Evolutionary conservation across 2,113 vertebrate species (phyloP).

Genomic region (Notarius quadriscutis): DNA sequence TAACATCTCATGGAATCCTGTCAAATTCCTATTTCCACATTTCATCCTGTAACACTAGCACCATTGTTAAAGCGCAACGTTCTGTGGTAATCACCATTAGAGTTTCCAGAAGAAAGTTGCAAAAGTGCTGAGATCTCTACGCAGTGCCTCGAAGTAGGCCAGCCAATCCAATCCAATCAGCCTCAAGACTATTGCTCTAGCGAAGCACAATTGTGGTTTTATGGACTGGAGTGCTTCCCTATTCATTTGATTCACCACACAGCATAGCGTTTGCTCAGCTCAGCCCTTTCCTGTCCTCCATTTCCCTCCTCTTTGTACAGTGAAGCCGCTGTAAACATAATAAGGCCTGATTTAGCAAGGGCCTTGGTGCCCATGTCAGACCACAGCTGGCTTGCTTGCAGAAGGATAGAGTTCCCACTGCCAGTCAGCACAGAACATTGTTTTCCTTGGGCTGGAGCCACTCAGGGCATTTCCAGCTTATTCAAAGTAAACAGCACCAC

Average conservation of each 20-base stretch:
- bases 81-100: slow-evolving; percentile 48
- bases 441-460: slow-evolving; percentile 57
- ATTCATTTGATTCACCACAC: slow-evolving; percentile 52
- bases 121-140: slow-evolving; percentile 41
- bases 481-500: slow-evolving; percentile 60
- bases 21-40: slow-evolving; percentile 54
- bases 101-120: slow-evolving; percentile 49
- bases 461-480: slow-evolving; percentile 55
- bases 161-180: slow-evolving; percentile 48
- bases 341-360: slow-evolving; percentile 48
- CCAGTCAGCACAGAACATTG: slow-evolving; percentile 54
- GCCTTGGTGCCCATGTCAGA: slow-evolving; percentile 49
- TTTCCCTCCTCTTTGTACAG: slow-evolving; percentile 45
- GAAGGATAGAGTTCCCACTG: slow-evolving; percentile 55
- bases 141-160: slow-evolving; percentile 42
- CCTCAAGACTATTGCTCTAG: slow-evolving; percentile 40
- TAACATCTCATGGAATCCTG: slow-evolving; percentile 54
- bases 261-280: slow-evolving; percentile 51
- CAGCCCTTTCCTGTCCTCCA: slow-evolving; percentile 48
- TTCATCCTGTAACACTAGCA: slow-evolving; percentile 50
- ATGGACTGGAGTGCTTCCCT: slow-evolving; percentile 49
- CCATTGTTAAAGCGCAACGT: slow-evolving; percentile 50
- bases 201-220: slow-evolving; percentile 50
- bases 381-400: slow-evolving; percentile 42
- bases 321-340: slow-evolving; percentile 58